Evolutionary conservation across 2,888 invertebrate genomes (phyloP).

Genomic region (Gymnosoma rotundatum): DNA sequence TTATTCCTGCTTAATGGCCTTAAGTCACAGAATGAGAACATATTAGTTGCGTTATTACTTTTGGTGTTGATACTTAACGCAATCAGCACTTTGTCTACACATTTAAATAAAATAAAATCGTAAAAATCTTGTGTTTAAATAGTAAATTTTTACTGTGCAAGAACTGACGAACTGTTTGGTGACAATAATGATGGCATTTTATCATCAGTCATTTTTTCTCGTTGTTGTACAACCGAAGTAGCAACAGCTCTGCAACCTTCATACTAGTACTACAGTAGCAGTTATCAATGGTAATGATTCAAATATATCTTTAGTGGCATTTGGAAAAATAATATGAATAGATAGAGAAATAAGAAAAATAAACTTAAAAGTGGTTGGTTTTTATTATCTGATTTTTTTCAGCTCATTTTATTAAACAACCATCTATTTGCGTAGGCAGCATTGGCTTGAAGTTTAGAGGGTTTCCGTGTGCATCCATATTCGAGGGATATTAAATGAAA

Average conservation of each 20-base stretch:
- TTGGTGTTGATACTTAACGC: background rate
- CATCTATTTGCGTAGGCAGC: background rate
- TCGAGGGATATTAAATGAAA: background rate
- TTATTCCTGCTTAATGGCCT: background rate
- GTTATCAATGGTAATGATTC: conserved; percentile 67
- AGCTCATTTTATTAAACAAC: background rate
- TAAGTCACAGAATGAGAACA: background rate
- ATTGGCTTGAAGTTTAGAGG: background rate
- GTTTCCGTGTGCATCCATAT: background rate
- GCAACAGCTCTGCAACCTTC: conserved; percentile 45
- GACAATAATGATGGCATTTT: background rate
- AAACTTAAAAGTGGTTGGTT: conserved; percentile 29
- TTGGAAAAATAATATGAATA: conserved; percentile 30
- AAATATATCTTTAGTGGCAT: conserved; percentile 67
- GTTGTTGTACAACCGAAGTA: background rate
- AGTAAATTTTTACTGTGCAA: background rate
- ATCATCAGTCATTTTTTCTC: background rate
- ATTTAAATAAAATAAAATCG: background rate
- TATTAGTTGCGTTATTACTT: conserved; percentile 22
- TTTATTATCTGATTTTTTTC: background rate
- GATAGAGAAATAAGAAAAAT: background rate
- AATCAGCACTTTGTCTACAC: background rate
- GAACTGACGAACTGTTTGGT: background rate
- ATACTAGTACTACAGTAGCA: conserved; percentile 17
- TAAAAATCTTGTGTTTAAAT: background rate